Conservation (phyloP, 2,797 vertebrate species). For the Acanthurus lineatus region DNA sequence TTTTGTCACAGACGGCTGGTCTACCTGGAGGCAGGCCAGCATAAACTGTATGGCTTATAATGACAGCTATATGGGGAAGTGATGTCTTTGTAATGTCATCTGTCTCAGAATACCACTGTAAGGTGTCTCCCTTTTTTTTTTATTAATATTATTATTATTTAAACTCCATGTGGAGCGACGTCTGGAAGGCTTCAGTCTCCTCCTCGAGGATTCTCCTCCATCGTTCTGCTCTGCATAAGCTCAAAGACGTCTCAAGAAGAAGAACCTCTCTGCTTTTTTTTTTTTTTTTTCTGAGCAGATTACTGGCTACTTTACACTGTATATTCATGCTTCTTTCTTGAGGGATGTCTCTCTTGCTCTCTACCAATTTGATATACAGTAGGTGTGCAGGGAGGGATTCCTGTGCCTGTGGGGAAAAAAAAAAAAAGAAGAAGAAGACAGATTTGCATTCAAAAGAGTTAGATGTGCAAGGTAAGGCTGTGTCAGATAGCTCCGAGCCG, state of each 20-base stretch:
- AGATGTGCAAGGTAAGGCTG: conserved; percentile 67
- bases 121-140: conserved; percentile 31
- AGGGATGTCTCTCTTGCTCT: conserved; percentile 38
- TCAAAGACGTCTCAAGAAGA: conserved; percentile 23
- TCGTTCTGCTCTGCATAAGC: conserved; percentile 15
- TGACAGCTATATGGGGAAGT: conserved; percentile 28
- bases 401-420: conserved; percentile 47
- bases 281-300: conserved; percentile 1
- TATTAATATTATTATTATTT: conserved; percentile 1
- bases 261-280: conserved; percentile 7
- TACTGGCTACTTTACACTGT: conserved; percentile 42
- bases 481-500: conserved; percentile 53
- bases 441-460: conserved; percentile 74
- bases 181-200: conserved; percentile 17
- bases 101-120: conserved; percentile 30
- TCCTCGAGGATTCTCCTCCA: neutral
- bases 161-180: conserved; percentile 3
- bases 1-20: neutral
- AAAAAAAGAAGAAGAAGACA: neutral
- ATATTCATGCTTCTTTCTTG: conserved; percentile 38
- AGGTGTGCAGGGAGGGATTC: conserved; percentile 44
- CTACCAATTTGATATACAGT: conserved; percentile 46
- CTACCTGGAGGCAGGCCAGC: conserved; percentile 30
- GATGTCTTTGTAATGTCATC: conserved; percentile 41
- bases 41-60: conserved; percentile 19